Evolutionary conservation across 2,113 vertebrate genomes (phyloP).

Genomic region (Anguilla japonica): DNA sequence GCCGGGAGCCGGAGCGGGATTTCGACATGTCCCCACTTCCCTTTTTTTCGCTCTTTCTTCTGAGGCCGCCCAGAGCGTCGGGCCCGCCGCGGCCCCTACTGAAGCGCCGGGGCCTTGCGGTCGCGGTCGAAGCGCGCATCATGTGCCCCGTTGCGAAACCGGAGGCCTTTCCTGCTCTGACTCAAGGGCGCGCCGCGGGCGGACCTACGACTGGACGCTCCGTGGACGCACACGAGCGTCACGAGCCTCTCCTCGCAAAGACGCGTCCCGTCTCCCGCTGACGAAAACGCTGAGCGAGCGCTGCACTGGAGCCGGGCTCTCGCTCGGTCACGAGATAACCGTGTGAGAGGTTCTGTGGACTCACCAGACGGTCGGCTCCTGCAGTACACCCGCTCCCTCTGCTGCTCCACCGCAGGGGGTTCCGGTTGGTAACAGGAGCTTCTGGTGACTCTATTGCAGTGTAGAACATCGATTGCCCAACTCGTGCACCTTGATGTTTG

Average conservation of each 20-base stretch:
- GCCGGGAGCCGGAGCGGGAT: slow-evolving; percentile 40
- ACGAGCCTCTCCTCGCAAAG: too few relatives aligned
- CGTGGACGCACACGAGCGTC: neutral
- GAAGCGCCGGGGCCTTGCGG: slow-evolving; percentile 5
- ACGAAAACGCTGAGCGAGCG: neutral
- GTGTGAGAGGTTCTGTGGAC: too few relatives aligned
- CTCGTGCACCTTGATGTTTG: too few relatives aligned
- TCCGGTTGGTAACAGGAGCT: neutral
- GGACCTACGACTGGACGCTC: neutral
- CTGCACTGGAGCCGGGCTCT: too few relatives aligned
- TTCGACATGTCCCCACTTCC: slow-evolving; percentile 51
- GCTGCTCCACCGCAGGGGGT: neutral
- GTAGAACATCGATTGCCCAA: neutral
- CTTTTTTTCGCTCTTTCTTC: slow-evolving; percentile 28
- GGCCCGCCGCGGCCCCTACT: neutral
- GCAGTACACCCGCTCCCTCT: neutral
- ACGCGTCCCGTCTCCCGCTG: too few relatives aligned
- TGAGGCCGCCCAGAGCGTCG: slow-evolving; percentile 20
- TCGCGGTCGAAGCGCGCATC: neutral
- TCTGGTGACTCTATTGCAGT: neutral
- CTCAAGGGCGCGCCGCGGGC: slow-evolving; percentile 30
- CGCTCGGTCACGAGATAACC: too few relatives aligned
- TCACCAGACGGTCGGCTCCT: neutral
- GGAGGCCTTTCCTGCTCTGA: slow-evolving; percentile 44
- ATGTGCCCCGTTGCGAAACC: slow-evolving; percentile 31